phyloP scores from a whole-genome alignment of 1,140 invertebrate species.

The Temnothorax curvispinosus region DNA sequence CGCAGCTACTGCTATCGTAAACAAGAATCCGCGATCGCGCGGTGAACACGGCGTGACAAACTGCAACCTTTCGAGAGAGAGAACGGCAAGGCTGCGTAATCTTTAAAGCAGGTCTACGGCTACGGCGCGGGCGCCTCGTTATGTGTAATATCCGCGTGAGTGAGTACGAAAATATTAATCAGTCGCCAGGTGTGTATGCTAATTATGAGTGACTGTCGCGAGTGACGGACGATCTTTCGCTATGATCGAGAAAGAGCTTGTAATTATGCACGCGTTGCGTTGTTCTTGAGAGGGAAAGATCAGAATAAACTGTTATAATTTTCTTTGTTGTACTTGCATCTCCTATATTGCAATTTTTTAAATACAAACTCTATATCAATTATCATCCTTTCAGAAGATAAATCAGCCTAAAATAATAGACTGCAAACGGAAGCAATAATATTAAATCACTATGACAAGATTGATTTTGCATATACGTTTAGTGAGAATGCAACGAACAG shows the following conservation, averaged over 20 bases:
- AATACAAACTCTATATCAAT: background rate
- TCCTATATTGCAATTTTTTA: background rate
- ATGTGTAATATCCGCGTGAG: background rate
- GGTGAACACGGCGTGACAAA: conserved; percentile 32
- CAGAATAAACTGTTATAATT: background rate
- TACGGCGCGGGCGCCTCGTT: background rate
- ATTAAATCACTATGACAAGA: background rate
- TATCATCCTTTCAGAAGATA: background rate
- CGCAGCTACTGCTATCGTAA: background rate
- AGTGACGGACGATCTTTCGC: conserved; percentile 21
- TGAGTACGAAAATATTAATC: conserved; percentile 59
- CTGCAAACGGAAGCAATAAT: background rate
- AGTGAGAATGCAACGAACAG: background rate
- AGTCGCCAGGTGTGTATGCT: conserved; percentile 28
- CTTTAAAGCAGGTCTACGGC: conserved; percentile 1
- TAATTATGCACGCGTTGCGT: background rate
- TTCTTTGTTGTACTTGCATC: background rate
- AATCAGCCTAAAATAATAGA: background rate
- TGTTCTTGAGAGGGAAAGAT: background rate
- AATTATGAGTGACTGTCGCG: conserved; percentile 31
- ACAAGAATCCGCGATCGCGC: conserved; percentile 22
- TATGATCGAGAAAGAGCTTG: background rate
- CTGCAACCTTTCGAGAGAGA: conserved; percentile 59
- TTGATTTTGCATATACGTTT: background rate
- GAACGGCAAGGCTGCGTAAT: conserved; percentile 56